These are phyloP conservation scores for Mixornis gularis DNA, from an alignment of 2,113 vertebrate species.

Conservation along the genomic window DNA sequence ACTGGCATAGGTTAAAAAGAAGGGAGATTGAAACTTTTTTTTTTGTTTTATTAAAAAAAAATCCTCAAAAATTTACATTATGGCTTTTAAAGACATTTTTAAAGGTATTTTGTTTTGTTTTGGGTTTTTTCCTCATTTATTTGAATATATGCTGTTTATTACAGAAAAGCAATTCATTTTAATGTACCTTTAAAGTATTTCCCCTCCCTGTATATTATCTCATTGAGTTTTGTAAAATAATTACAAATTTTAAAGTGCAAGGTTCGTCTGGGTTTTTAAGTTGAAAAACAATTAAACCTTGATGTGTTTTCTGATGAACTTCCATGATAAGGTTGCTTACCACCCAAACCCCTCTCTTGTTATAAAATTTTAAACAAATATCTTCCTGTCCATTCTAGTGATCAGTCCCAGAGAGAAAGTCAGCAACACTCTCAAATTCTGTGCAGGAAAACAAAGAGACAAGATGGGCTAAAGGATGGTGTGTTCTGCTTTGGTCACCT, in stretches of 20 bases:
- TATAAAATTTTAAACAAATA: background rate
- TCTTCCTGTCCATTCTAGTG: background rate
- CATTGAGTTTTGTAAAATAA: constrained; percentile 4
- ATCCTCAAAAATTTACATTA: background rate
- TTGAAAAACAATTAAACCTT: background rate
- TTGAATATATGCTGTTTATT: background rate
- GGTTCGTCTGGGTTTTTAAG: background rate
- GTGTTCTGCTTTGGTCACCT: background rate
- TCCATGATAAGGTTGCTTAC: background rate
- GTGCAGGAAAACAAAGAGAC: background rate
- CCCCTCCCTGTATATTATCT: background rate
- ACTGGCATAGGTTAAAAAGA: background rate
- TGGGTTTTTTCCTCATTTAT: background rate
- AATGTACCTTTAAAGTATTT: background rate
- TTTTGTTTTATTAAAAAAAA: background rate
- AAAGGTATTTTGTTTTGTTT: background rate
- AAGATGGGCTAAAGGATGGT: background rate
- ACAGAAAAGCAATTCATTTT: background rate
- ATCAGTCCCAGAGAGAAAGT: background rate
- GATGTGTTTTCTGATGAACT: constrained; percentile 4
- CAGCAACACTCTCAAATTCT: background rate
- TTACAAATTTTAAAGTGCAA: background rate
- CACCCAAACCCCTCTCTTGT: background rate
- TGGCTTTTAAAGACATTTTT: background rate
- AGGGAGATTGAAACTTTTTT: background rate